These are phyloP conservation scores for Panonychus citri DNA, from an alignment of 1,140 invertebrate species.

Conservation along the genomic window DNA sequence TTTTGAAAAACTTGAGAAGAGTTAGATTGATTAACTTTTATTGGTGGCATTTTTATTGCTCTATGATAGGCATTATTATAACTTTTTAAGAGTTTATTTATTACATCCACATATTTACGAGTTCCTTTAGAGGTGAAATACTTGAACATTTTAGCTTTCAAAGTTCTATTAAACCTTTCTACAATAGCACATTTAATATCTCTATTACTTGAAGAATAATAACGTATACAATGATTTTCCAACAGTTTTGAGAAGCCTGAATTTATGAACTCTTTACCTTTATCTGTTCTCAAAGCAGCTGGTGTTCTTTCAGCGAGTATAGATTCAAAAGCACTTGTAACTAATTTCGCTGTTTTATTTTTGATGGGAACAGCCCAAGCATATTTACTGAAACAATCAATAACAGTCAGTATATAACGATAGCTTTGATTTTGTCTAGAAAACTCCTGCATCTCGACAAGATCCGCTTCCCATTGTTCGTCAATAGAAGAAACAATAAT, in stretches of 20 bases:
- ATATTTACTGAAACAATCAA: not conserved
- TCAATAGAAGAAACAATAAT: not conserved
- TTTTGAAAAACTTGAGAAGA: not conserved
- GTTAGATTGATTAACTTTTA: conserved; percentile 19
- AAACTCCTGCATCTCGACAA: not conserved
- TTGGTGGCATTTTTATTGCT: conserved; percentile 23
- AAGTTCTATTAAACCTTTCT: conserved; percentile 25
- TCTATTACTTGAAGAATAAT: conserved; percentile 22
- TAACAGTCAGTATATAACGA: not conserved
- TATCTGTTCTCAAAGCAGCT: conserved; percentile 4
- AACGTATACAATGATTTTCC: conserved; percentile 20
- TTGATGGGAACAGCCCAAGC: not conserved
- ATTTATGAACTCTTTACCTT: conserved; percentile 10
- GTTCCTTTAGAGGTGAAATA: conserved; percentile 23
- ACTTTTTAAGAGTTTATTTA: conserved; percentile 18
- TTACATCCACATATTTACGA: conserved; percentile 22
- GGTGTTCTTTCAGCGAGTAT: conserved; percentile 10
- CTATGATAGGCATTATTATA: conserved; percentile 25
- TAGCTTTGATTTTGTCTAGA: not conserved
- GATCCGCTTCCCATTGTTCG: not conserved
- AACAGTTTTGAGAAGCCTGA: conserved; percentile 17
- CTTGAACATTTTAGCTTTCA: conserved; percentile 25
- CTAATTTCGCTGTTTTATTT: not conserved
- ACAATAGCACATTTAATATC: conserved; percentile 23
- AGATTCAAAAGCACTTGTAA: not conserved